Conservation (phyloP, 1,140 invertebrate species). For the Physella acuta region DNA sequence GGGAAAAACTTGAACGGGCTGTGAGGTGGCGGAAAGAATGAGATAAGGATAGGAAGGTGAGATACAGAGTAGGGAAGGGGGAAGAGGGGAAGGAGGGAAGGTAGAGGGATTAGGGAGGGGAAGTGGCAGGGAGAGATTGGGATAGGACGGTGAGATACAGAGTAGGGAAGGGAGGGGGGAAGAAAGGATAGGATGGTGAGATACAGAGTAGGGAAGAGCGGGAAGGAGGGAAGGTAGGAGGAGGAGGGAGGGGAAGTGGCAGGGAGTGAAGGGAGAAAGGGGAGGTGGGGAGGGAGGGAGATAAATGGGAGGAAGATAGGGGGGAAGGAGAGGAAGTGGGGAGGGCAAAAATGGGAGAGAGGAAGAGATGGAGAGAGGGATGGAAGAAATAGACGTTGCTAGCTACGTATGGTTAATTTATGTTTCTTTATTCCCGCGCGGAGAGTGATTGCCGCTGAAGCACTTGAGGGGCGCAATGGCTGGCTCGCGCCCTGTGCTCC, state of each 20-base stretch:
- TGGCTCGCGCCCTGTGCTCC: background rate
- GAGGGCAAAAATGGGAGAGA: background rate
- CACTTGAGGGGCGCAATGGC: background rate
- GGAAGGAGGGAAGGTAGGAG: background rate
- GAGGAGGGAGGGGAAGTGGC: background rate
- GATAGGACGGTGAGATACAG: conserved; percentile 15
- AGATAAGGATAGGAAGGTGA: background rate
- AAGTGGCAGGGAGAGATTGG: background rate
- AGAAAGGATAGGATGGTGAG: background rate
- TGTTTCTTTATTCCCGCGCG: no score
- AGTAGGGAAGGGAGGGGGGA: conserved; percentile 25
- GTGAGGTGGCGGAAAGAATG: background rate
- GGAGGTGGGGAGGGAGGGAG: background rate
- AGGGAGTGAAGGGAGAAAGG: background rate
- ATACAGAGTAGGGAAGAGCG: background rate
- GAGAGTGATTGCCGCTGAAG: background rate
- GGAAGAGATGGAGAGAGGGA: conserved; percentile 3
- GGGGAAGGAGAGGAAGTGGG: background rate
- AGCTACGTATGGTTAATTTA: no score
- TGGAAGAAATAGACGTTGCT: no score
- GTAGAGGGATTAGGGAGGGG: background rate
- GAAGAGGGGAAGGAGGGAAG: conserved; percentile 10
- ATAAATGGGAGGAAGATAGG: background rate
- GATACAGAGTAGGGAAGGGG: background rate
- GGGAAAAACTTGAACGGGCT: background rate